Base-by-base conservation (phyloP, 2,888 invertebrate species). In the Sminthurides aquaticus region DNA sequence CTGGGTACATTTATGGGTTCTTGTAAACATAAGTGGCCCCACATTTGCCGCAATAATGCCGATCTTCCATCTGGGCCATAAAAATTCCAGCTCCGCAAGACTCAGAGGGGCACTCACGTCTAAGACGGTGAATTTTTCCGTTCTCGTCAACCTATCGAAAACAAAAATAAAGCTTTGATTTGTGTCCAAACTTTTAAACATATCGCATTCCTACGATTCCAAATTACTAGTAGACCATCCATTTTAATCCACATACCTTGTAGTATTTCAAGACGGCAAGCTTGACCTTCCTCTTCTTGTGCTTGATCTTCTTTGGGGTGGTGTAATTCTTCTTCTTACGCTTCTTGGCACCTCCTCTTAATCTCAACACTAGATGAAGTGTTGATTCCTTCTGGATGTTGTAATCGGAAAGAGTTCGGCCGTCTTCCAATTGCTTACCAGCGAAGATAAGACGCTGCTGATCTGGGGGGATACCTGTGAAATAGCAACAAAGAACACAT, bases 281-380 rank as follows among this genome's bases (percentile, higher is more conserved):
- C 85, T 99, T 99, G 82, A 99, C 96, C 90, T 99, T 99, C 97
- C 98, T 99, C 88, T 95, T 95, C 90, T 98, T 99, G 83, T 99
- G 99, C 83, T 98, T 98, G 81, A 94, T 97, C 84, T 99, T 99
- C 84, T 99, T 99, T 75, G 98, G 99, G n/a, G 99, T 99, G 71
- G 97, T 98, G 85, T 99, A 99, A 84, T 97, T 98, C 95, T 99
- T 99, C 98, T 99, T 99, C 96, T 99, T 99, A 79, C 98, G 90
- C 80, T 99, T 99, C 86, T 99, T 99, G 78, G 96, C 98, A 52
- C 25, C 97, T 82, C 97, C 97, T 75, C 92, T 85, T 67, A 96
- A 84, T 75, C 94, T 85, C 71, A 92, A 81, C 76, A 91, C 91
- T 78, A 93, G 82, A 78, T 93, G 92, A 67, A 93, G 83, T 0